Evolutionary conservation across 2,888 invertebrate species (phyloP), one percentile per base, ranked within the genome.

Genomic region (Pharmacophagus antenor): DNA sequence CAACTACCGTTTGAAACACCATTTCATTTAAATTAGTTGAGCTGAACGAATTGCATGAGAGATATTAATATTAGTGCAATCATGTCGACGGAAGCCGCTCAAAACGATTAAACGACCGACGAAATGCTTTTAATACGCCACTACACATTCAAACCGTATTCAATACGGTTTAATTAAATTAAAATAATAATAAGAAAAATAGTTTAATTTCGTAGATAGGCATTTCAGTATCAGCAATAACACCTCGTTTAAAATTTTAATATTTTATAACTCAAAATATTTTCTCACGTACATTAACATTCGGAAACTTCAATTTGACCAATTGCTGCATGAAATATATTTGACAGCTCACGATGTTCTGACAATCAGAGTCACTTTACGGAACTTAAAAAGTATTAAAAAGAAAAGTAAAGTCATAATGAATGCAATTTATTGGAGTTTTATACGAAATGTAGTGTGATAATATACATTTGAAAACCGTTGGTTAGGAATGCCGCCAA

Each of bases 21-120:
- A 74, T 73, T 77, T 73, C 72, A 72, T 72, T 77, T 77, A 78
- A 82, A 84, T 84, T 84, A 80, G 79, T 74, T 71, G 67, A 73
- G 71, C 68, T 68, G 71, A 80, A 76, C 70, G 68, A 71, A 71
- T 73, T 76, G 70, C 76, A 79, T 72, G 73, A 72, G 67, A 76
- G 74, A 68, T 73, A 83, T 84, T 77, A 74, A 69, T n/a, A 70
- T 72, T 70, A 70, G 73, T 65, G 75, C 72, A 67, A 68, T 67
- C 66, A 66, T 68, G 74, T 73, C 71, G 72, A 73, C 68, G 67
- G 73, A 67, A 70, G 71, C 71, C 72, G 72, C 67, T 60, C 61
- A 61, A 72, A 73, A 56, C 55, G 63, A 56, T 72, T 77, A 76
- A 80, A 80, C 76, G 74, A 73, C 73, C 70, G 44, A 58, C 72